Percentiles rank a stretch among this genome's conserved stretches.
phyloP scores from a whole-genome alignment of 2,797 vertebrate genomes.

The Gallinago solitaria region DNA sequence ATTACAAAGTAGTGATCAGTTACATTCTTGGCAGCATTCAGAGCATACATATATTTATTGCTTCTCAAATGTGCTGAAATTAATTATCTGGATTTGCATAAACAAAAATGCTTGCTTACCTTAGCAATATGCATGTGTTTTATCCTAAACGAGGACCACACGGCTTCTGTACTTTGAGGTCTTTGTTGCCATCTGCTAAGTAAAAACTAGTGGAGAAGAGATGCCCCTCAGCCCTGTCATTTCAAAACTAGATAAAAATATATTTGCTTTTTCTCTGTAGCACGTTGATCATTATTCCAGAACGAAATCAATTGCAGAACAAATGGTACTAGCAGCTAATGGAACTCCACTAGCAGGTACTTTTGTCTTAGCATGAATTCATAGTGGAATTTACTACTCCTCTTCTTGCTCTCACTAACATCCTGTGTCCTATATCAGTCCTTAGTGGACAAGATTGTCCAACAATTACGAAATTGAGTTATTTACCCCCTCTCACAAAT shows the following conservation, averaged over 20 bases:
- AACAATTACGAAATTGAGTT: background rate
- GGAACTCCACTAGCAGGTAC: constrained; percentile 86
- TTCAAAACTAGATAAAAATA: background rate
- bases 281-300: constrained; percentile 93
- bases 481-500: background rate
- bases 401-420: background rate
- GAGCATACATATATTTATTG: constrained; percentile 56
- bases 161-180: background rate
- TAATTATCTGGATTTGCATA: constrained; percentile 24
- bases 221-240: background rate
- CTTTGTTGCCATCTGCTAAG: background rate
- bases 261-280: constrained; percentile 73
- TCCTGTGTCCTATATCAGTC: background rate
- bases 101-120: background rate
- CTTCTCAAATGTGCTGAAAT: constrained; percentile 51
- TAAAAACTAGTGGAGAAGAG: background rate
- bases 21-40: constrained; percentile 52
- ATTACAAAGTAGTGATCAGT: constrained; percentile 24
- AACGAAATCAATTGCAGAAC: constrained; percentile 93
- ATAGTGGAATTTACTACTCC: background rate
- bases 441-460: background rate
- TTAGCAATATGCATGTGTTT: background rate
- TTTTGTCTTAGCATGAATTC: background rate
- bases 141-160: background rate
- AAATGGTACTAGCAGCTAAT: constrained; percentile 87